Conservation (phyloP, 2,113 vertebrate species). For the Vombatus ursinus region DNA sequence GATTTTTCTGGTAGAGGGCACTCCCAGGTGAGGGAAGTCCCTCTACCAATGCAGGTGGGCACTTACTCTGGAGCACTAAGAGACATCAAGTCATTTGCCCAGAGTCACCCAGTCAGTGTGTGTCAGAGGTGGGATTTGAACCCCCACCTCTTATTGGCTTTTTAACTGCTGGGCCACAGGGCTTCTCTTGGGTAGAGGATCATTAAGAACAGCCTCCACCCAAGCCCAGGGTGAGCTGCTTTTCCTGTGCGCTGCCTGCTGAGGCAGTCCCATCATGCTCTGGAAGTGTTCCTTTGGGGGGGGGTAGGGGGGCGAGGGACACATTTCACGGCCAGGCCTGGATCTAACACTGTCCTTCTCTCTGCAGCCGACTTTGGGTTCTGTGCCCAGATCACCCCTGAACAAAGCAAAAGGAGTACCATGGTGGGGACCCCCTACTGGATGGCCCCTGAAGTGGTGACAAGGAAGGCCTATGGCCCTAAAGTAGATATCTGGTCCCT, state of each 20-base stretch:
- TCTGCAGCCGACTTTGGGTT: constrained; percentile 97
- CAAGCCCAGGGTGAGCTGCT: background rate
- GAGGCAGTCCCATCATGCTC: background rate
- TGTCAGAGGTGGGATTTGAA: background rate
- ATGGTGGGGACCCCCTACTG: constrained; percentile 99
- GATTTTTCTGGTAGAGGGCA: background rate
- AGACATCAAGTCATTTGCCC: background rate
- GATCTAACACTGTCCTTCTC: constrained; percentile 64
- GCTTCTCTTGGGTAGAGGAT: background rate
- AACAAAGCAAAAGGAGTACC: constrained; percentile 99
- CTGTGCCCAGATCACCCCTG: constrained; percentile 98
- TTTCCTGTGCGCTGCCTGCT: background rate
- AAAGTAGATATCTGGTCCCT: constrained; percentile 99
- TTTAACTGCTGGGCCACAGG: background rate
- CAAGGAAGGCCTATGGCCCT: constrained; percentile 96
- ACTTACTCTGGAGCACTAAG: background rate
- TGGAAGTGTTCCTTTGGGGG: background rate
- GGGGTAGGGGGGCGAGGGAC: no score
- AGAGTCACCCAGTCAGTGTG: background rate
- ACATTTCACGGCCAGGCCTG: background rate
- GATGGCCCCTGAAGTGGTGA: constrained; percentile 99
- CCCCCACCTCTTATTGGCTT: background rate
- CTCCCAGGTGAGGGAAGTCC: background rate
- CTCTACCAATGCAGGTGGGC: background rate
- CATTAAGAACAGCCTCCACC: background rate